A percentile compares a stretch with the other conserved stretches of the same genome.
Evolutionary conservation across 2,888 invertebrate genomes (phyloP).

Genomic region (Drosophila mayaguana): DNA sequence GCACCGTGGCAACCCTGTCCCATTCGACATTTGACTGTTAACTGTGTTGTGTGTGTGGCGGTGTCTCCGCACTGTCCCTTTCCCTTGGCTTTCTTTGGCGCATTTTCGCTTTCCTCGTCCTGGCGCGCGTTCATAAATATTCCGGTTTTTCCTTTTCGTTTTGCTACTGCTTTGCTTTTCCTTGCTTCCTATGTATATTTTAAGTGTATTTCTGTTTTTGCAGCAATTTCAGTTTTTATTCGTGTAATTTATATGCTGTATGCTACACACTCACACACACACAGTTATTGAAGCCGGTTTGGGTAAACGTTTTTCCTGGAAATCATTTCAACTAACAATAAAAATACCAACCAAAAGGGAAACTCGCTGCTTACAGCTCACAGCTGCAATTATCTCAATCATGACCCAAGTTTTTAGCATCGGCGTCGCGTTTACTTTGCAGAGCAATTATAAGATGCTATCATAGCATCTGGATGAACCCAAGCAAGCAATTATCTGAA

Average conservation of each 20-base stretch:
- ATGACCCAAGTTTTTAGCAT: constrained; percentile 38
- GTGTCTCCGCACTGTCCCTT: background rate
- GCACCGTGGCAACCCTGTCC: background rate
- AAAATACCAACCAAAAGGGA: constrained; percentile 16
- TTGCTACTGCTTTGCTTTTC: constrained; percentile 13
- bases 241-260: constrained; percentile 72
- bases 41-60: constrained; percentile 43
- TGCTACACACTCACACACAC: constrained; percentile 31
- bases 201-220: constrained; percentile 75
- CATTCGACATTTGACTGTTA: constrained; percentile 58
- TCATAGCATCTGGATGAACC: constrained; percentile 37
- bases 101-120: constrained; percentile 71
- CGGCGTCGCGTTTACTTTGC: constrained; percentile 32
- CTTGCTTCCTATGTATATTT: constrained; percentile 53
- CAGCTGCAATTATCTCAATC: constrained; percentile 56
- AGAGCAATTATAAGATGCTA: constrained; percentile 53
- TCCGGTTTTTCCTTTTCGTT: constrained; percentile 56
- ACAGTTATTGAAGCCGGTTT: constrained; percentile 68
- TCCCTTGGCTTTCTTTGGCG: constrained; percentile 56
- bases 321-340: constrained; percentile 41
- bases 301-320: constrained; percentile 70
- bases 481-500: background rate
- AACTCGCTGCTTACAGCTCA: constrained; percentile 13
- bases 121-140: constrained; percentile 76
- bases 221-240: constrained; percentile 79